Conservation (phyloP, 2,888 invertebrate species). For the Subacronicta megacephala region DNA sequence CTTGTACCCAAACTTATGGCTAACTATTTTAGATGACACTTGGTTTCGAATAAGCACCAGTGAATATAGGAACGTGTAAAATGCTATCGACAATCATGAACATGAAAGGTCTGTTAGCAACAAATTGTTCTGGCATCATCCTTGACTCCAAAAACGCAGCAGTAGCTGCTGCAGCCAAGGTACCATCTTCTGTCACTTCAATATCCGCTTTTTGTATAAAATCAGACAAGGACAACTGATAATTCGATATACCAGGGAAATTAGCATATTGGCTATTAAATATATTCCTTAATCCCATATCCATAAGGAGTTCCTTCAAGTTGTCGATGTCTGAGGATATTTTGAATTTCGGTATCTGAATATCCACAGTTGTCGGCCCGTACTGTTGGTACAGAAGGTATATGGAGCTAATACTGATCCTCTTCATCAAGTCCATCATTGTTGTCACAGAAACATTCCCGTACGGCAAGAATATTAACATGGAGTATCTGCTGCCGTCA, state of each 20-base stretch:
- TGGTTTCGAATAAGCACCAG: slow-evolving; percentile 81
- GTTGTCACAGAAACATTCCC: slow-evolving; percentile 74
- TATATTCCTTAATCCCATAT: slow-evolving; percentile 77
- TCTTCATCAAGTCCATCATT: slow-evolving; percentile 85
- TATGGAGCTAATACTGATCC: slow-evolving; percentile 81
- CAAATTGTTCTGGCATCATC: slow-evolving; percentile 61
- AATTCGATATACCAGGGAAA: slow-evolving; percentile 71
- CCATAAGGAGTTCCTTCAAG: slow-evolving; percentile 79
- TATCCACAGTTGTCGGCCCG: slow-evolving; percentile 79
- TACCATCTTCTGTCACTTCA: slow-evolving; percentile 80
- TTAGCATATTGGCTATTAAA: slow-evolving; percentile 69
- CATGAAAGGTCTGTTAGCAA: slow-evolving; percentile 78
- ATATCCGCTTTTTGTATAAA: slow-evolving; percentile 81
- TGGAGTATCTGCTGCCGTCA: slow-evolving; percentile 83
- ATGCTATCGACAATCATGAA: slow-evolving; percentile 79
- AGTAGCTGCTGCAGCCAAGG: slow-evolving; percentile 68
- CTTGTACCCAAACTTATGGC: background rate
- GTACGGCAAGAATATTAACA: slow-evolving; percentile 91
- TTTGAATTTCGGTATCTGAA: slow-evolving; percentile 90
- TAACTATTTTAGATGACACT: slow-evolving; percentile 60
- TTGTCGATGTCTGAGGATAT: slow-evolving; percentile 84
- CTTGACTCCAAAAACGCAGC: slow-evolving; percentile 63
- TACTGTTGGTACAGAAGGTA: slow-evolving; percentile 76
- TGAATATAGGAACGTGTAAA: slow-evolving; percentile 72
- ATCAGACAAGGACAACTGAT: slow-evolving; percentile 68